Base-by-base conservation (phyloP, 2,888 invertebrate species). In the Labia minor region DNA sequence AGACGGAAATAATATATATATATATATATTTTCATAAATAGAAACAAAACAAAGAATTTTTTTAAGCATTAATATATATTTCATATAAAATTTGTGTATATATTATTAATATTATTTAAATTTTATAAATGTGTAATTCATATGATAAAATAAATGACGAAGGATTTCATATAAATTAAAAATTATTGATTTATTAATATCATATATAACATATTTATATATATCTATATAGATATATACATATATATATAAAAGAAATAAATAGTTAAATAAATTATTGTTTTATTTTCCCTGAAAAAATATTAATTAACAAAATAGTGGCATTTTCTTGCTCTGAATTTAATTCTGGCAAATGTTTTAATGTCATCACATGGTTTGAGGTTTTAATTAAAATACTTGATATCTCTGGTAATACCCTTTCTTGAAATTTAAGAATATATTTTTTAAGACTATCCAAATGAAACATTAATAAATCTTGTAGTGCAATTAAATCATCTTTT, bases 401-500 rank as follows among this genome's bases (percentile, higher is more conserved):
- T 71, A 78, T 78, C 73, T 80, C 81, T 1, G 80, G 80, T 14
- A 79, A 72, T 8, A 80, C 69, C 61, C 76, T 72, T 64, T 78
- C 76, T 66, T 76, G 74, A 62, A 78, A 78, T 66, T 75, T 75
- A 63, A 73, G 73, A 71, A 80, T 73, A 63, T 80, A 78, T 3
- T 70, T 69, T 67, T 74, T 74, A 20, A 80, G 72, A n/a, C 73
- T 70, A 37, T 79, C 79, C 10, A 73, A 70, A 68, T 84, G 80
- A 67, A 81, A 80, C 0, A 78, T 74, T 0, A 85, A 74, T 0
- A 80, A 77, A 61, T 83, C 82, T 37, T 81, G 72, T 10, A 88
- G 78, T 19, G 79, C 77, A 0, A 75, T 61, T 11, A 89, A 77
- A 74, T 91, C 90, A 0, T 84, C 79, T 1, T 76, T 75, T 0